Percentiles rank a stretch among this genome's conserved stretches.
Evolutionary conservation across 1,140 invertebrate genomes (phyloP).

Genomic region (Lucilia sericata): DNA sequence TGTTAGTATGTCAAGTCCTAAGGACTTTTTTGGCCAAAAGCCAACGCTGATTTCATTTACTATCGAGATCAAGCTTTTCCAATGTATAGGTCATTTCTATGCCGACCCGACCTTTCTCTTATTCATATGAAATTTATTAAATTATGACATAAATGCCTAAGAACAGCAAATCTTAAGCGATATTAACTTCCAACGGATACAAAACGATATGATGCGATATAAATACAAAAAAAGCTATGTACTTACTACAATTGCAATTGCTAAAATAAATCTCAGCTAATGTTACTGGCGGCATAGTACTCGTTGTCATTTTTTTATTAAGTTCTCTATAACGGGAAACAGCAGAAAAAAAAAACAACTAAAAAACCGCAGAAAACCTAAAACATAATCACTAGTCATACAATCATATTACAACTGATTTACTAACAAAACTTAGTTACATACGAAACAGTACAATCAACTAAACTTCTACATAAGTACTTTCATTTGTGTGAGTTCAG

Average conservation of each 20-base stretch:
- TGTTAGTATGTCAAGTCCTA: too few species aligned
- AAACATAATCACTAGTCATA: conserved; percentile 37
- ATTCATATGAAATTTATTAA: background rate
- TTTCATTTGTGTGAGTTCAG: background rate
- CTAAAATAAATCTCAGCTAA: background rate
- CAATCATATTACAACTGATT: conserved; percentile 43
- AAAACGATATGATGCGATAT: background rate
- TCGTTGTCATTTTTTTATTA: conserved; percentile 15
- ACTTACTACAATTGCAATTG: conserved; percentile 11
- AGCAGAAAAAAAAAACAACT: background rate
- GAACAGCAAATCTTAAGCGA: background rate
- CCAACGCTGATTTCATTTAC: too few species aligned
- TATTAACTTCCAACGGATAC: conserved; percentile 10
- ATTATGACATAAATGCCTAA: conserved; percentile 36
- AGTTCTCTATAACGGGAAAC: background rate
- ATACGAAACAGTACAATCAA: background rate
- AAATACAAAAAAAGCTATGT: background rate
- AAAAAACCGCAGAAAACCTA: conserved; percentile 1
- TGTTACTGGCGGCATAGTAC: conserved; percentile 14
- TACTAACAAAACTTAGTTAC: background rate
- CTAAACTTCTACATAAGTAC: background rate
- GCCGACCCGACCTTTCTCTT: background rate
- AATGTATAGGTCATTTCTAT: background rate
- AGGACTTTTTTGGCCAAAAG: too few species aligned
- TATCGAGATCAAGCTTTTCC: too few species aligned